These are phyloP conservation scores for Ceyx margarethae DNA, from an alignment of 2,113 vertebrate species.

Conservation along the genomic window DNA sequence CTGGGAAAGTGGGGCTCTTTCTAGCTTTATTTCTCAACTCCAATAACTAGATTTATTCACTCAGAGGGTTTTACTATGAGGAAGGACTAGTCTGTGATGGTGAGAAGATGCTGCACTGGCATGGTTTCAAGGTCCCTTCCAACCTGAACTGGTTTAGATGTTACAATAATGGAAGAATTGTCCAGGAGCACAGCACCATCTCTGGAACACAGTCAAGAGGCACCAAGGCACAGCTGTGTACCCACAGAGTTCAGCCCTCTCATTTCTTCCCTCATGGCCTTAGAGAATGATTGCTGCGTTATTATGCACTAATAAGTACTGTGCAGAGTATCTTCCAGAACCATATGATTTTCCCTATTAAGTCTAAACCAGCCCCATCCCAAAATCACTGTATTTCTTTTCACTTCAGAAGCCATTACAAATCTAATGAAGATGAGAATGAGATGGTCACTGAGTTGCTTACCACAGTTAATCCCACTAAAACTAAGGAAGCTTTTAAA, in stretches of 20 bases:
- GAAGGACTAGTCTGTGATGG: background rate
- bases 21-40: background rate
- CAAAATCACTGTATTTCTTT: background rate
- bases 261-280: background rate
- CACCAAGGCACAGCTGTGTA: accelerated
- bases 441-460: background rate
- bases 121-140: background rate
- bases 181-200: accelerated
- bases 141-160: background rate
- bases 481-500: background rate
- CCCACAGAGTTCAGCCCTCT: background rate
- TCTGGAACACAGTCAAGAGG: accelerated
- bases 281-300: background rate
- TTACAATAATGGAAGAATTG: background rate
- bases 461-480: background rate
- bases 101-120: background rate
- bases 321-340: background rate
- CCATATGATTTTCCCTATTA: background rate
- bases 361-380: background rate
- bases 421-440: background rate
- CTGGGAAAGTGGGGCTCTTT: background rate
- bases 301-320: background rate
- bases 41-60: background rate
- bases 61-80: background rate
- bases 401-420: background rate